phyloP scores from a whole-genome alignment of 2,888 invertebrate species.

The Acanthoscelides obtectus region DNA sequence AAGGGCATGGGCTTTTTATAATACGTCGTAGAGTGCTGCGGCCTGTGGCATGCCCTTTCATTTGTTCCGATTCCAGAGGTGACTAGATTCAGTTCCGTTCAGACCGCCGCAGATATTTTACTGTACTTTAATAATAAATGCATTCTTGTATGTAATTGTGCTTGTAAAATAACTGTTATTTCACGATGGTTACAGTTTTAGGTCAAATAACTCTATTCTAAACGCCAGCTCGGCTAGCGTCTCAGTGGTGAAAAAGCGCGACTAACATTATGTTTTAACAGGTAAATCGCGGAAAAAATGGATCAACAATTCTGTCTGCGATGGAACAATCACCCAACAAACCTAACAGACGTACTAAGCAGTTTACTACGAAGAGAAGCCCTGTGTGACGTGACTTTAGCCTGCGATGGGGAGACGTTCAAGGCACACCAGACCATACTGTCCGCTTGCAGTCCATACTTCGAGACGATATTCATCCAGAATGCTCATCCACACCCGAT shows the following conservation, averaged over 20 bases:
- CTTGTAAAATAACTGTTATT: conserved; percentile 46
- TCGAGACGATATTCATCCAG: conserved; percentile 86
- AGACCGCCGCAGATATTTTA: conserved; percentile 21
- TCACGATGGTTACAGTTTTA: conserved; percentile 47
- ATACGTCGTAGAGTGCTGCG: conserved; percentile 14
- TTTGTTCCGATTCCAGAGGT: conserved; percentile 19
- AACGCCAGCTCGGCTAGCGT: conserved; percentile 28
- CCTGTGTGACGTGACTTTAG: conserved; percentile 88
- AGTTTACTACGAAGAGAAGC: conserved; percentile 83
- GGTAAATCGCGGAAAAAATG: conserved; percentile 30
- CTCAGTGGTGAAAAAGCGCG: conserved; percentile 16
- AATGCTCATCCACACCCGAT: conserved; percentile 88
- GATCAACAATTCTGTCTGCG: conserved; percentile 89
- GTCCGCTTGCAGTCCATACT: conserved; percentile 91
- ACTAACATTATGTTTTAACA: conserved; percentile 20
- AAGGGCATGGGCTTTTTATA: conserved; percentile 1
- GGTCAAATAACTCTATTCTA: conserved; percentile 47
- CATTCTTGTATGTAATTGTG: conserved; percentile 37
- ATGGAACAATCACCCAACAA: conserved; percentile 92
- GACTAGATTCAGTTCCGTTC: conserved; percentile 12
- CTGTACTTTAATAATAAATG: conserved; percentile 28
- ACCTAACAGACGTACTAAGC: conserved; percentile 85
- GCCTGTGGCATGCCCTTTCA: conserved; percentile 9
- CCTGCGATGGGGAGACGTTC: conserved; percentile 85
- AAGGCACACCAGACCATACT: conserved; percentile 92